Evolutionary conservation across 2,888 invertebrate species (phyloP), one percentile per base, ranked within the genome.

Genomic region (Sturmia bella): DNA sequence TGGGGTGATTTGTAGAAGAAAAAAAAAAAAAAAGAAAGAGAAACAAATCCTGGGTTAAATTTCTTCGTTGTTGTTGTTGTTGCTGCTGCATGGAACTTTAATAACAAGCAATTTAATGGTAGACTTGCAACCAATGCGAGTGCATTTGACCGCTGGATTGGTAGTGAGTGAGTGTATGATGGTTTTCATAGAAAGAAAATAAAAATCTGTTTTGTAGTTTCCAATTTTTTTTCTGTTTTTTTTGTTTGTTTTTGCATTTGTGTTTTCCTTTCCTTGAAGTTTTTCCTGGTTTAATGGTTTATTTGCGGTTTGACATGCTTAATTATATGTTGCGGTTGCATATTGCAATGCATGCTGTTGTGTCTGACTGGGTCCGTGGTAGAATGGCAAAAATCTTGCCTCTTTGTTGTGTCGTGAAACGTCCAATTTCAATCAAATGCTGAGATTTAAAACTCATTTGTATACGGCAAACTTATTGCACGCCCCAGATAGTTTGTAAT

Each of bases 251-350:
- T 27, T 43, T 45, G 9, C 15, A 9, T 32, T 57, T n/a, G 5
- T 13, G 17, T 63, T 48, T 48, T 50, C n/a, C 17, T 54, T 73
- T 63, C 15, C 54, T 70, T 21, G 11, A 17, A 48, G 57, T 59
- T 74, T 80, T 72, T 81, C 72, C 80, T 76, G 72, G 61, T 57
- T 75, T 70, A 50, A 59, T 70, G 48, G 72, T 70, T 68, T 54
- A 54, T 68, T 76, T 80, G 80, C 43, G 80, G 76, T 81, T 81
- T 81, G 80, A 73, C 80, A 81, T 81, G 80, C 76, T 81, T 81
- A 81, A 81, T 81, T 81, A 81, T 80, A 80, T 68, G 76, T 68
- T 70, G 75, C 11, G 64, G 74, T 70, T 70, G 15, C 70, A 43
- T n/a, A 41, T 37, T 48, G 1, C 37, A 61, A 59, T 76, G 57